A percentile compares a stretch with the other conserved stretches of the same genome.
These are phyloP conservation scores for Corythoichthys haematopterus DNA, from an alignment of 2,113 vertebrate species.

Conservation along the genomic window DNA sequence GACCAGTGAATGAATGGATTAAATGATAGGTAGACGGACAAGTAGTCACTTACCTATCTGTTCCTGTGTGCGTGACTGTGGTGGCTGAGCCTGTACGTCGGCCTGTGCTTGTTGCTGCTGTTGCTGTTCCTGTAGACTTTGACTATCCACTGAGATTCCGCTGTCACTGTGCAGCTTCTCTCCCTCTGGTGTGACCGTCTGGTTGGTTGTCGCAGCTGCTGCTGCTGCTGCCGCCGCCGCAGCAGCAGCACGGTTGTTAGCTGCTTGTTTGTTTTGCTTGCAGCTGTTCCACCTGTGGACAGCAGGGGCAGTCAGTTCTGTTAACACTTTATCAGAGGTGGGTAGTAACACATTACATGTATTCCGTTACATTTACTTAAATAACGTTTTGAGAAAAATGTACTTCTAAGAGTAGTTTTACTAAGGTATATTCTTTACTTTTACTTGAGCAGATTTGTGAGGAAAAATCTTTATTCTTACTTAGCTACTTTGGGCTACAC, in stretches of 20 bases:
- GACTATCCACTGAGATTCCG: conserved; percentile 96
- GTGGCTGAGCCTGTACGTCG: conserved; percentile 65
- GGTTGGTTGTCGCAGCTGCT: conserved; percentile 65
- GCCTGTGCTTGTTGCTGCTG: conserved; percentile 79
- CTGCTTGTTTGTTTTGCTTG: conserved; percentile 94
- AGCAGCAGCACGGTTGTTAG: conserved; percentile 82
- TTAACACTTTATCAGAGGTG: too few relatives aligned
- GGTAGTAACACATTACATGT: too few relatives aligned
- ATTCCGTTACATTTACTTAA: too few relatives aligned
- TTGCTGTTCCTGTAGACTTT: conserved; percentile 90
- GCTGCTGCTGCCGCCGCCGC: conserved; percentile 62
- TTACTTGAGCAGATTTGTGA: too few relatives aligned
- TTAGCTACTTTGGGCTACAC: too few relatives aligned
- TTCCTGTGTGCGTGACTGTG: conserved; percentile 71
- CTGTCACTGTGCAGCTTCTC: conserved; percentile 98
- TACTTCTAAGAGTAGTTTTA: too few relatives aligned
- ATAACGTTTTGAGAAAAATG: too few relatives aligned
- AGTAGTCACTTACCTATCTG: conserved; percentile 61
- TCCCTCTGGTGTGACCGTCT: conserved; percentile 89
- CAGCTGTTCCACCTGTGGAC: conserved; percentile 92
- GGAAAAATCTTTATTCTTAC: too few relatives aligned
- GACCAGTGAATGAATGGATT: background rate
- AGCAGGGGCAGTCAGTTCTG: background rate
- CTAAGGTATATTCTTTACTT: too few relatives aligned
- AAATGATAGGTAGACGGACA: background rate